Evolutionary conservation across 1,140 invertebrate species (phyloP), one percentile per base, ranked within the genome.

Genomic region (Dinoponera quadriceps): DNA sequence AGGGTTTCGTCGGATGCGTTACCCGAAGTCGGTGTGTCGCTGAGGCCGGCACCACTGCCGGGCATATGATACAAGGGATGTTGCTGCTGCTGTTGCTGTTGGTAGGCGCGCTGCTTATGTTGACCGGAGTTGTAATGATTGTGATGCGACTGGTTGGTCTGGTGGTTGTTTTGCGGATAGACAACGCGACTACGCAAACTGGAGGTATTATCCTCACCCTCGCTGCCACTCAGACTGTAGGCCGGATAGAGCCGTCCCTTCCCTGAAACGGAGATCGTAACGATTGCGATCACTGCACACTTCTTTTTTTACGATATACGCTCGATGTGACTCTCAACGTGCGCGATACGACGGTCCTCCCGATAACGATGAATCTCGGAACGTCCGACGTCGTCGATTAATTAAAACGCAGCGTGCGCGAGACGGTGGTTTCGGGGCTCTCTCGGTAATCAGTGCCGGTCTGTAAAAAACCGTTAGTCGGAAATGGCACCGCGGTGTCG

Each of bases 1-100:
- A 97, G 95, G 0, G 97, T 97, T 20, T 97, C 97, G 96, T 97
- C 97, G 55, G 96, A 97, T 22, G 96, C 96, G 96, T 97, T 97
- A 87, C 97, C 97, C 18, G 96, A 97, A 54, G 96, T 96, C 0
- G 97, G 96, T 85, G 96, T 97, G 93, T 97, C 96, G 87, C 96
- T 96, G 59, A 97, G 95, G 51, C 96, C 96, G 68, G 96, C 95
- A 14, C 93, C 93, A 88, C 94, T 95, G 88, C 94, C 89, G 81
- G 90, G 95, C 89, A 92, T 93, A 92, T 95, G 94, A 87, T 94
- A 94, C 25, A 93, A 75, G 69, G 92, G 91, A 91, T 94, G 94
- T 92, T 94, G 93, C 92, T 95, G 89, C 89, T 94, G 84, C 91
- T 94, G 95, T 89, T 95, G 94, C 60, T 92, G 90, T 54, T 92